Percentiles rank a stretch among this genome's conserved stretches.
Conservation (phyloP, 2,888 invertebrate genomes). For the Deroplatys truncata region DNA sequence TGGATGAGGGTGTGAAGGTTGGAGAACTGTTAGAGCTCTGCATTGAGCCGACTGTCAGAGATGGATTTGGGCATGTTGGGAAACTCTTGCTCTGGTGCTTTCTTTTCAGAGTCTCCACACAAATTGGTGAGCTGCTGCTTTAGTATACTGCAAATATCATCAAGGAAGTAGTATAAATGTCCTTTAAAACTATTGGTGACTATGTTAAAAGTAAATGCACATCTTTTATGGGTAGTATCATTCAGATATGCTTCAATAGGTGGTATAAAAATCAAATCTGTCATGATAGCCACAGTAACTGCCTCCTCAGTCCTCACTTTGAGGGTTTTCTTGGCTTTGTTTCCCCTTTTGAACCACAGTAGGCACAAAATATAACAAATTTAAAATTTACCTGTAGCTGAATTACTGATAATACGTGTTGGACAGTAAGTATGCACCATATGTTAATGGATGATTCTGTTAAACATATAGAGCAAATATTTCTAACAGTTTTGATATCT, state of each 20-base stretch:
- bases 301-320: no score
- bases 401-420: no score
- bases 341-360: no score
- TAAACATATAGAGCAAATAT: no score
- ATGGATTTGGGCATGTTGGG: conserved; percentile 37
- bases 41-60: conserved; percentile 36
- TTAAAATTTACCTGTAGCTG: no score
- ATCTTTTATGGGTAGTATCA: background rate
- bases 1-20: conserved; percentile 31
- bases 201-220: background rate
- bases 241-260: background rate
- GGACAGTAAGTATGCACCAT: no score
- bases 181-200: no score
- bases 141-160: background rate
- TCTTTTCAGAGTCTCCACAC: conserved; percentile 37
- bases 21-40: conserved; percentile 37
- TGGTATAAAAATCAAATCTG: background rate
- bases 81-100: conserved; percentile 37
- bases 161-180: background rate
- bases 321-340: no score
- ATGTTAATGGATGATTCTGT: no score
- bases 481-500: no score
- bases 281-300: no score
- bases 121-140: conserved; percentile 34
- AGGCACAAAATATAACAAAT: no score